These are phyloP conservation scores for Acanthoscelides obtectus DNA, from an alignment of 2,888 invertebrate genomes.

Conservation along the genomic window DNA sequence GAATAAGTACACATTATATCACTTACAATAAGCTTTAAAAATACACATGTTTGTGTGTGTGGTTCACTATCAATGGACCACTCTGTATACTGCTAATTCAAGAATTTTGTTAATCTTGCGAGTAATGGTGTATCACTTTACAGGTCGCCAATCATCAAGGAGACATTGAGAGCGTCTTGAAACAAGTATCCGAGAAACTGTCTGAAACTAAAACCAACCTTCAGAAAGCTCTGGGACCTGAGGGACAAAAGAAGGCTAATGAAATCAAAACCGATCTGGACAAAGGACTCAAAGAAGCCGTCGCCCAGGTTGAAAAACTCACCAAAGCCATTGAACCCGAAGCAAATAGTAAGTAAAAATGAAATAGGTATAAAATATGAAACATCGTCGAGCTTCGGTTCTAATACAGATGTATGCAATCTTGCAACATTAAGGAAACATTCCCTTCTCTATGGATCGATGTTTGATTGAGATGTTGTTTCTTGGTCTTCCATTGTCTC, in stretches of 20 bases:
- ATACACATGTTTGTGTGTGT: too few relatives aligned
- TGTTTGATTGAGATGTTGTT: background rate
- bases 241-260: constrained; percentile 37
- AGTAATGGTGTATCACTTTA: background rate
- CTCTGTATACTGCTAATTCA: too few relatives aligned
- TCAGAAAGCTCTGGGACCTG: constrained; percentile 36
- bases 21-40: too few relatives aligned
- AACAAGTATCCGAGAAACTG: constrained; percentile 36
- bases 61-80: too few relatives aligned
- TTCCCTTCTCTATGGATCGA: too few relatives aligned
- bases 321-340: constrained; percentile 39
- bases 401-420: too few relatives aligned
- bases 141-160: constrained; percentile 29
- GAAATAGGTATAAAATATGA: background rate
- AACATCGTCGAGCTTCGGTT: too few relatives aligned
- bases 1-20: too few relatives aligned
- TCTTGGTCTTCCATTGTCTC: too few relatives aligned
- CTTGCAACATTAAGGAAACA: too few relatives aligned
- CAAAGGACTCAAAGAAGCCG: constrained; percentile 35
- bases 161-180: constrained; percentile 35
- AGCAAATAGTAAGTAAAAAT: constrained; percentile 32
- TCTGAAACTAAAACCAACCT: constrained; percentile 31
- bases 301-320: constrained; percentile 36
- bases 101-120: constrained; percentile 3
- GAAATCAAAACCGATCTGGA: constrained; percentile 38